phyloP scores from a whole-genome alignment of 2,113 vertebrate species.

The Clupea harengus region DNA sequence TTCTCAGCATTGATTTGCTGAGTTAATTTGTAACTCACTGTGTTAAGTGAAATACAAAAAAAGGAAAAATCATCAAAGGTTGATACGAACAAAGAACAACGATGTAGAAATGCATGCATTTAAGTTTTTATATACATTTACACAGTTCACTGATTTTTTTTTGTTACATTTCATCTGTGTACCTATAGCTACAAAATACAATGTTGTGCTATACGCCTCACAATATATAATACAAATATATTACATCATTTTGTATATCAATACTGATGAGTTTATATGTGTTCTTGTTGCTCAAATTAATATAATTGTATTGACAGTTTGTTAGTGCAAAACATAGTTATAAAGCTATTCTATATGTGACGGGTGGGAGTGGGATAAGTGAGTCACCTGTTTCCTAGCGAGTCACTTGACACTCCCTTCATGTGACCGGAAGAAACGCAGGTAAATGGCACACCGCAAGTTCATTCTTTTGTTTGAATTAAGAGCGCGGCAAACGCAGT shows the following conservation, averaged over 20 bases:
- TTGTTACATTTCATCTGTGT: background rate
- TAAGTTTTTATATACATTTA: background rate
- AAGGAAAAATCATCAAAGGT: background rate
- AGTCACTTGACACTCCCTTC: too few species aligned
- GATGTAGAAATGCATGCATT: too few species aligned
- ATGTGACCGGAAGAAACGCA: too few species aligned
- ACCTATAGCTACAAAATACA: background rate
- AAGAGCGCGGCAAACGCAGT: too few species aligned
- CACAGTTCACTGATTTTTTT: background rate
- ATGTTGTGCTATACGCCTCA: background rate
- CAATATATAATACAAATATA: background rate
- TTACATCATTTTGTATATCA: background rate
- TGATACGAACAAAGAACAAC: background rate
- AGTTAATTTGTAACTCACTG: conserved; percentile 25
- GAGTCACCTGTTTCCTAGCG: too few species aligned
- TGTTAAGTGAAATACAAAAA: background rate
- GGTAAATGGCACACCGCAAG: too few species aligned
- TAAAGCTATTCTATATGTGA: background rate
- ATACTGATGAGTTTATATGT: background rate
- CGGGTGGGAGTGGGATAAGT: too few species aligned
- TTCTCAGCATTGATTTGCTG: background rate
- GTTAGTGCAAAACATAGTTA: background rate
- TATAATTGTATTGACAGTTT: background rate
- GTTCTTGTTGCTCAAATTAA: background rate
- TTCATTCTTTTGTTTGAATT: too few species aligned